Evolutionary conservation across 2,113 vertebrate species (phyloP).

Genomic region (Pelmatolapia mariae): DNA sequence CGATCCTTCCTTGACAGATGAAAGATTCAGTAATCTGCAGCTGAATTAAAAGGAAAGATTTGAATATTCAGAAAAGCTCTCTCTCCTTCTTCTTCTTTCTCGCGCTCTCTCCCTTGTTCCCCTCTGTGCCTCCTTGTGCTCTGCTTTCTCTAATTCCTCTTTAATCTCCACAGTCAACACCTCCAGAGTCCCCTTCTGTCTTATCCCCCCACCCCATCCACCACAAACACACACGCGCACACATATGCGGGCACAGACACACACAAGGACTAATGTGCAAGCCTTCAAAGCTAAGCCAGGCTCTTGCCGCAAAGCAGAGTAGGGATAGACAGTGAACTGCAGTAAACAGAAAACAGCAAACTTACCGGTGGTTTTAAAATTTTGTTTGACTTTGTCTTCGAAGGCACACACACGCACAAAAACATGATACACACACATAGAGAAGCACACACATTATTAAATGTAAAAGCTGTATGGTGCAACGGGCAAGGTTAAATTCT

Average conservation of each 20-base stretch:
- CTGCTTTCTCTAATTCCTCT: constrained; percentile 47
- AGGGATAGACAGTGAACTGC: neutral
- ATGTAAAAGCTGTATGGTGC: neutral
- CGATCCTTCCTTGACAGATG: constrained; percentile 34
- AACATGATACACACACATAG: neutral
- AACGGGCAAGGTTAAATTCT: neutral
- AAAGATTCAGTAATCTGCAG: constrained; percentile 52
- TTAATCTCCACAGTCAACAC: constrained; percentile 63
- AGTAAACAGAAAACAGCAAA: neutral
- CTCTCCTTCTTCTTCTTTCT: neutral
- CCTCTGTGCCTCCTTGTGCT: constrained; percentile 9
- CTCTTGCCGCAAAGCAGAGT: neutral
- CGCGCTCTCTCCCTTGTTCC: neutral
- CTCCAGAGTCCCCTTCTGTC: constrained; percentile 52
- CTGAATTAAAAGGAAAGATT: constrained; percentile 48
- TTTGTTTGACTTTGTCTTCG: neutral
- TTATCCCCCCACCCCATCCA: neutral
- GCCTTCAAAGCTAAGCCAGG: constrained; percentile 13
- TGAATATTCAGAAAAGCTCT: constrained; percentile 46
- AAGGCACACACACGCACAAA: neutral
- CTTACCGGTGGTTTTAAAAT: neutral
- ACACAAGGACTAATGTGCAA: neutral
- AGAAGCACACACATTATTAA: neutral
- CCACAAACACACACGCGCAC: neutral
- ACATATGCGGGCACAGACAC: neutral